phyloP scores from a whole-genome alignment of 2,888 invertebrate species.

The Oxyteleia sp. region DNA sequence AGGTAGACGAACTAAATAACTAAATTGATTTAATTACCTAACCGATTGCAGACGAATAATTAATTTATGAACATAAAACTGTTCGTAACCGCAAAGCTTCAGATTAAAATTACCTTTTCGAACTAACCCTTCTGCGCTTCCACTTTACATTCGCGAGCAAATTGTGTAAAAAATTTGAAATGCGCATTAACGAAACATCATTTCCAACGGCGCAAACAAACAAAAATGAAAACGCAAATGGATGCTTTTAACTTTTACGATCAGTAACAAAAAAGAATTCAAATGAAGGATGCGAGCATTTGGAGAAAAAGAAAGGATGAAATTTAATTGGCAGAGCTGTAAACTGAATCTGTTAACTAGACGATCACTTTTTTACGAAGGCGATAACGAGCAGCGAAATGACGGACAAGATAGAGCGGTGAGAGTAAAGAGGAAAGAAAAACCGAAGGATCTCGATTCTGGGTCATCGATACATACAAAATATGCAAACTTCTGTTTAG shows the following conservation, averaged over 20 bases:
- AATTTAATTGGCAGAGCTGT: conserved; percentile 52
- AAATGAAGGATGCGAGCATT: conserved; percentile 44
- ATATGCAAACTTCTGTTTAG: conserved; percentile 26
- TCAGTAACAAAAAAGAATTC: conserved; percentile 23
- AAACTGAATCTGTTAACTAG: conserved; percentile 66
- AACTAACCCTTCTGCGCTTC: background rate
- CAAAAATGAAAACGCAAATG: conserved; percentile 31
- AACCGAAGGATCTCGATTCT: conserved; percentile 74
- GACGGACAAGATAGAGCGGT: conserved; percentile 64
- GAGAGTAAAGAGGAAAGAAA: conserved; percentile 75
- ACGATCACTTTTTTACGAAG: conserved; percentile 58
- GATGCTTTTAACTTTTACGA: conserved; percentile 38
- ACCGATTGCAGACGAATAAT: background rate
- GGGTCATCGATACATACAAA: conserved; percentile 66
- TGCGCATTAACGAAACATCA: conserved; percentile 8
- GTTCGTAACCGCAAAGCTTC: background rate
- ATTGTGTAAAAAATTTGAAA: background rate
- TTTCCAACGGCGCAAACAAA: conserved; percentile 9
- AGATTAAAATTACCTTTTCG: background rate
- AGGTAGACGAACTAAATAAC: background rate
- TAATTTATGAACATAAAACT: background rate
- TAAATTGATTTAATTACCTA: background rate
- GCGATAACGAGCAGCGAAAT: conserved; percentile 72
- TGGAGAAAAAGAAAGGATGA: conserved; percentile 42
- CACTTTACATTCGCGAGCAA: background rate